Percentiles rank a stretch among this genome's conserved stretches.
Evolutionary conservation across 2,888 invertebrate species (phyloP).

Genomic region (Oxycera nigricornis): DNA sequence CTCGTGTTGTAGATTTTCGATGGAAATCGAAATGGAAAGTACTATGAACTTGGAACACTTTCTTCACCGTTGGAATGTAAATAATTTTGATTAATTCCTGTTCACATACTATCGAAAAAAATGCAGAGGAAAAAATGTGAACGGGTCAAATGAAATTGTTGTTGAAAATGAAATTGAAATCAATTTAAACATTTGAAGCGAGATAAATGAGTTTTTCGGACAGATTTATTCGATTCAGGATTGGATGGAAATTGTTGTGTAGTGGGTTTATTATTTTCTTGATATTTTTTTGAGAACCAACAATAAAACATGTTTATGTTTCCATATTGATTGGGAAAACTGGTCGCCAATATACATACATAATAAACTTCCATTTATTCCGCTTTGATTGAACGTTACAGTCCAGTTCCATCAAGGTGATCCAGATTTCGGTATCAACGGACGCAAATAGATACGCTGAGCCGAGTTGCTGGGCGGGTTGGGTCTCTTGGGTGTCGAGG

Average conservation of each 20-base stretch:
- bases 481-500: neutral
- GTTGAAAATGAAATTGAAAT: no score
- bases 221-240: no score
- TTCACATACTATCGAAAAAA: neutral
- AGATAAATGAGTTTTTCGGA: no score
- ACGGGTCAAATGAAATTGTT: no score
- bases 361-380: neutral
- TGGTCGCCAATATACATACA: neutral
- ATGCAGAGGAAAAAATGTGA: neutral
- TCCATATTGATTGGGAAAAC: neutral
- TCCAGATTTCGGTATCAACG: constrained; percentile 12
- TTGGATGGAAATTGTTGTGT: no score
- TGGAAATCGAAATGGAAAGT: constrained; percentile 34
- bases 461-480: neutral
- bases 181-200: no score
- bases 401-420: constrained; percentile 37
- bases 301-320: neutral
- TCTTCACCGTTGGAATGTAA: constrained; percentile 13
- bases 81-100: neutral
- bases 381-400: neutral
- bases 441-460: neutral
- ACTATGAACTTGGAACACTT: constrained; percentile 26
- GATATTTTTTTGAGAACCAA: no score
- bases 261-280: no score
- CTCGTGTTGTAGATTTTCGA: neutral